These are phyloP conservation scores for human (Homo sapiens) DNA, from an alignment of 2,113 vertebrate genomes.

Conservation along the genomic window GRCh38 chr13:80874501-80875000, in stretches of 20 bases:
- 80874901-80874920: not conserved
- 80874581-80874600: not conserved
- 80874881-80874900: not conserved
- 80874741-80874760: not conserved
- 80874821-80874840: not conserved
- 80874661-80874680: not conserved
- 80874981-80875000: not conserved
- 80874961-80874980: not conserved
- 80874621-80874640: not conserved
- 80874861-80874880: not conserved
- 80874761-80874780: not conserved
- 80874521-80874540: not conserved
- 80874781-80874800: not conserved
- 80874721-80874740: not conserved
- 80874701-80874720: not conserved
- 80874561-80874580: not conserved
- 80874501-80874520: not conserved
- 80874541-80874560: not conserved
- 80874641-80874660: not conserved
- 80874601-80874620: not conserved
- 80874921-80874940: not conserved
- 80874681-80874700: not conserved
- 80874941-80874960: not conserved
- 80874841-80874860: not conserved
- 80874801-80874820: not conserved